A percentile compares a stretch with the other conserved stretches of the same genome.
These are phyloP conservation scores for Enteromius unitaeniatus DNA, from an alignment of 2,797 vertebrate species.

Conservation along the genomic window DNA sequence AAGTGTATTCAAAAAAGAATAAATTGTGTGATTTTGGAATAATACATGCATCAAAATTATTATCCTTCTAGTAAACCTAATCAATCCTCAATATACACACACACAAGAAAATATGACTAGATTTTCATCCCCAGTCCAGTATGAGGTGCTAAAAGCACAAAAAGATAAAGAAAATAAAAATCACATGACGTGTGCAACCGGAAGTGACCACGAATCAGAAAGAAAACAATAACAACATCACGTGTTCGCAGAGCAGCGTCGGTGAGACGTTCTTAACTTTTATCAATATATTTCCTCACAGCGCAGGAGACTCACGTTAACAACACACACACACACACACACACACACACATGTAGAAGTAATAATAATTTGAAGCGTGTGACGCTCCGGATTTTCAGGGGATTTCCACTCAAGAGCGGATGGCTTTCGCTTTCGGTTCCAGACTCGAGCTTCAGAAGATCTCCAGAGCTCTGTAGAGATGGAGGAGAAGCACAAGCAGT, in stretches of 20 bases:
- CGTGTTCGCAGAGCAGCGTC: constrained; percentile 7
- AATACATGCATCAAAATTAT: background rate
- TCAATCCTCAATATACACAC: background rate
- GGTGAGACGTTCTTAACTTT: background rate
- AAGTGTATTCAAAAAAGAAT: background rate
- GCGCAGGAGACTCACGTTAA: background rate
- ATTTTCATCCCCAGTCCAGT: background rate
- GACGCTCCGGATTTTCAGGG: background rate
- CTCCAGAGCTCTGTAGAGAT: constrained; percentile 71
- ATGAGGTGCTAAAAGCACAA: background rate
- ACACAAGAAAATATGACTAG: no score
- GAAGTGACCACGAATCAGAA: background rate
- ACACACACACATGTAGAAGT: background rate
- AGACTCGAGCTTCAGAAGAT: background rate
- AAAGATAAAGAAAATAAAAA: background rate
- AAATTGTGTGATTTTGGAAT: background rate
- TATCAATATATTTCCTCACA: background rate
- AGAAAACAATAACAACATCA: constrained; percentile 40
- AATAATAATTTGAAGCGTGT: background rate
- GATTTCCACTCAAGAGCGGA: background rate
- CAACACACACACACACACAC: background rate
- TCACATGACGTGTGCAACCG: background rate
- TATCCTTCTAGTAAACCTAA: background rate
- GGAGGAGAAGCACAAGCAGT: constrained; percentile 85
- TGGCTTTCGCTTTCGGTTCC: constrained; percentile 45